Conservation (phyloP, 2,888 invertebrate species). For the Prionchulus punctatus region DNA sequence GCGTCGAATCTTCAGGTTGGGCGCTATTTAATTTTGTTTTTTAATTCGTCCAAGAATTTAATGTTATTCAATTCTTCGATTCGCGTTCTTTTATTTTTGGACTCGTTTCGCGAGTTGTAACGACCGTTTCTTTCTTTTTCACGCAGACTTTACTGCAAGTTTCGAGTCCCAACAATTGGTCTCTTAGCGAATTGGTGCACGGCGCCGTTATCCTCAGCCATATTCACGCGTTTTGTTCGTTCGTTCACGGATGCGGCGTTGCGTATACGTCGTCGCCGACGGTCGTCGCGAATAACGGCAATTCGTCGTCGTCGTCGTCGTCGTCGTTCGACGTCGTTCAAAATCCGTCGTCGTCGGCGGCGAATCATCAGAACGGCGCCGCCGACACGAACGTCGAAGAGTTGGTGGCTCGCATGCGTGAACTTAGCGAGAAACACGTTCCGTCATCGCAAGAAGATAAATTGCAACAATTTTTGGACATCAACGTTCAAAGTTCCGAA, state of each 20-base stretch:
- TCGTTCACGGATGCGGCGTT: conserved; percentile 64
- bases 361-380: not conserved
- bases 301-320: not conserved
- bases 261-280: no score
- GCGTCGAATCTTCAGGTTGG: conserved; percentile 59
- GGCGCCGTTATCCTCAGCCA: conserved; percentile 65
- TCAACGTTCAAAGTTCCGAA: conserved; percentile 52
- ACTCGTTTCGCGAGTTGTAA: no score
- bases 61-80: no score
- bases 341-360: not conserved
- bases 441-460: conserved; percentile 51
- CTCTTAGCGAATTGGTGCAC: conserved; percentile 65
- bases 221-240: conserved; percentile 67
- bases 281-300: not conserved
- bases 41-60: no score
- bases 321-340: not conserved
- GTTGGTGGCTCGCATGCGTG: conserved; percentile 63
- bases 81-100: no score
- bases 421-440: conserved; percentile 49
- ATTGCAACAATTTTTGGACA: conserved; percentile 50
- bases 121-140: no score
- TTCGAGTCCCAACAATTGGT: conserved; percentile 46
- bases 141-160: not conserved
- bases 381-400: conserved; percentile 53
- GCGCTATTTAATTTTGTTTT: no score